Evolutionary conservation across 2,797 vertebrate species (phyloP).

Genomic region (Myripristis murdjan): DNA sequence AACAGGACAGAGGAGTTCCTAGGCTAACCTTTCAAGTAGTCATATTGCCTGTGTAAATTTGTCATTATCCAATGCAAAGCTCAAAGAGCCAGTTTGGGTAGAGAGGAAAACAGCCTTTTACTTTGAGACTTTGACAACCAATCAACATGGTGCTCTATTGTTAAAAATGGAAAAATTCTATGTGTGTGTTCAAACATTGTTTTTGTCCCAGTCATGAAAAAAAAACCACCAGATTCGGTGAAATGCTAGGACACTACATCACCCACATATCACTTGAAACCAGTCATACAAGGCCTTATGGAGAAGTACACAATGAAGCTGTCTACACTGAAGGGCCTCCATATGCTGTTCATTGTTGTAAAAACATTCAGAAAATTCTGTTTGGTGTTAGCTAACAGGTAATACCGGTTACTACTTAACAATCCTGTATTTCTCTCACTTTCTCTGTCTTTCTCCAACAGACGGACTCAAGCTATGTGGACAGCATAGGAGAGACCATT

Average conservation of each 20-base stretch:
- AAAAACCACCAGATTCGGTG: background rate
- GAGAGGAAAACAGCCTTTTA: no score
- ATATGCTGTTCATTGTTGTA: background rate
- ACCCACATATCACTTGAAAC: background rate
- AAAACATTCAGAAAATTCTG: background rate
- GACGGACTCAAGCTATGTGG: constrained; percentile 85
- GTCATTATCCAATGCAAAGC: no score
- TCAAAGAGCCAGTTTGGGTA: no score
- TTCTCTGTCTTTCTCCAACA: constrained; percentile 54
- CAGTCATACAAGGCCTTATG: background rate
- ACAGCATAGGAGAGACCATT: constrained; percentile 81
- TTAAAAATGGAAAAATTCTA: no score
- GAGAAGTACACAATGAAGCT: background rate
- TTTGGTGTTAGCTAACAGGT: background rate
- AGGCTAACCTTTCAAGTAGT: no score
- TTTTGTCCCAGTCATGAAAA: background rate
- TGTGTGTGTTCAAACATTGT: no score
- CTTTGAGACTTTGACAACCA: no score
- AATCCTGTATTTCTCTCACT: background rate
- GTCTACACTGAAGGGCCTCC: background rate
- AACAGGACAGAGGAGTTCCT: no score
- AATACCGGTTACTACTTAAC: background rate
- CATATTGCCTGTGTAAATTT: no score
- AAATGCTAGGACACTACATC: no score
- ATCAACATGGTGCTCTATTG: no score